These are phyloP conservation scores for Aphelinus atriplicis DNA, from an alignment of 1,140 invertebrate genomes.

Conservation along the genomic window DNA sequence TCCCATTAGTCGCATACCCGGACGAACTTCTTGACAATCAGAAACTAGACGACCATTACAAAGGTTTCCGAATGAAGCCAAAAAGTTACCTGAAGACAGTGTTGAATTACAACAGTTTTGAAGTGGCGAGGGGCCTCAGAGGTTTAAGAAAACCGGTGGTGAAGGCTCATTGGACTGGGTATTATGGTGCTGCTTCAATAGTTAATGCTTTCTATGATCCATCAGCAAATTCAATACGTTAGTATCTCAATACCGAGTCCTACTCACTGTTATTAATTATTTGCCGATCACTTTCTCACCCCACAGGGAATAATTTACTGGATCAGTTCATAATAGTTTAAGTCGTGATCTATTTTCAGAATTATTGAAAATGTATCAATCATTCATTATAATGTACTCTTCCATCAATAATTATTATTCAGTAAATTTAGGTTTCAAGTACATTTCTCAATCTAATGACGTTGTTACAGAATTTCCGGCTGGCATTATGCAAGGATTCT, in stretches of 20 bases:
- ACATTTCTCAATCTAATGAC: too few species aligned
- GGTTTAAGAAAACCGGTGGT: conserved; percentile 81
- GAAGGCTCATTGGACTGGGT: conserved; percentile 83
- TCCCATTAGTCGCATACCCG: conserved; percentile 82
- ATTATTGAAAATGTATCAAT: too few species aligned
- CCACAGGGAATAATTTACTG: too few species aligned
- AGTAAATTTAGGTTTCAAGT: too few species aligned
- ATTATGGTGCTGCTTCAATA: conserved; percentile 75
- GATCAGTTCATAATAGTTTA: too few species aligned
- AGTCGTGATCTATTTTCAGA: too few species aligned
- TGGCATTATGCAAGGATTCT: conserved; percentile 88
- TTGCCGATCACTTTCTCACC: too few species aligned
- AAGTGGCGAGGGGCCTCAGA: conserved; percentile 81
- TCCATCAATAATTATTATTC: too few species aligned
- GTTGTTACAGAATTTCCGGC: conserved; percentile 80
- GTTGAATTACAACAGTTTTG: conserved; percentile 78
- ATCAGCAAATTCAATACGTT: conserved; percentile 85
- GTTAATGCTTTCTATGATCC: conserved; percentile 87
- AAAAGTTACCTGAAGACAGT: conserved; percentile 78
- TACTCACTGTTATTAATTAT: too few species aligned
- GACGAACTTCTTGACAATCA: conserved; percentile 80
- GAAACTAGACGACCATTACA: conserved; percentile 81
- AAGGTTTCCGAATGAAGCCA: conserved; percentile 75
- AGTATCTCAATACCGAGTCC: conserved; percentile 53
- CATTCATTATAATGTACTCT: too few species aligned